Evolutionary conservation across 2,888 invertebrate genomes (phyloP).

Genomic region (Villa cingulata): DNA sequence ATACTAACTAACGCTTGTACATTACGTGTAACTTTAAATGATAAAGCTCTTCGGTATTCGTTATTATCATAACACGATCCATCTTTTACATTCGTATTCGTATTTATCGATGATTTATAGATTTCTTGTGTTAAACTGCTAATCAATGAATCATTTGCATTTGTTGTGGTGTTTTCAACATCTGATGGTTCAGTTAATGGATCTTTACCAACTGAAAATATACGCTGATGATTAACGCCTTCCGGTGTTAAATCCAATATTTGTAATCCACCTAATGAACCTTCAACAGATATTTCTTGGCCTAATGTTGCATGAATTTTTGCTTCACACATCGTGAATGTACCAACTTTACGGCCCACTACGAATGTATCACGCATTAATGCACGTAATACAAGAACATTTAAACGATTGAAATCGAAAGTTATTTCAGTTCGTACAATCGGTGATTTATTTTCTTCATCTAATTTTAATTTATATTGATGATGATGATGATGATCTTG

Average conservation of each 20-base stretch:
- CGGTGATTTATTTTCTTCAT: background rate
- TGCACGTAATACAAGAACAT: slow-evolving; percentile 72
- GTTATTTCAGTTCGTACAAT: slow-evolving; percentile 61
- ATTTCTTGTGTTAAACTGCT: slow-evolving; percentile 32
- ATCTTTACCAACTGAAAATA: slow-evolving; percentile 72
- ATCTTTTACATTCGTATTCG: slow-evolving; percentile 32
- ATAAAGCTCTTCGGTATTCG: slow-evolving; percentile 34
- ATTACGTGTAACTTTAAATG: slow-evolving; percentile 31
- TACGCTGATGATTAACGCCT: slow-evolving; percentile 68
- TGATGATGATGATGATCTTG: background rate
- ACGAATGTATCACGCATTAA: slow-evolving; percentile 55
- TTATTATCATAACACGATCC: slow-evolving; percentile 4
- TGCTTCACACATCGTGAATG: slow-evolving; percentile 83
- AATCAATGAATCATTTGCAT: slow-evolving; percentile 24
- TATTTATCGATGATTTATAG: slow-evolving; percentile 31
- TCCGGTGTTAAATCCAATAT: slow-evolving; percentile 77
- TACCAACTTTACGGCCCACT: slow-evolving; percentile 79
- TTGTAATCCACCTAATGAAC: slow-evolving; percentile 85
- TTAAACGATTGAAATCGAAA: slow-evolving; percentile 86
- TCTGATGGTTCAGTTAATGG: slow-evolving; percentile 42
- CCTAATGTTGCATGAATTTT: slow-evolving; percentile 74
- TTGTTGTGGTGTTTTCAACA: slow-evolving; percentile 19
- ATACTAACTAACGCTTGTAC: slow-evolving; percentile 26
- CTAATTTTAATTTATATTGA: slow-evolving; percentile 7
- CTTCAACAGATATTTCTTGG: slow-evolving; percentile 53